Percentiles rank a stretch among this genome's conserved stretches.
phyloP scores from a whole-genome alignment of 2,888 invertebrate species.

The Allacma fusca region DNA sequence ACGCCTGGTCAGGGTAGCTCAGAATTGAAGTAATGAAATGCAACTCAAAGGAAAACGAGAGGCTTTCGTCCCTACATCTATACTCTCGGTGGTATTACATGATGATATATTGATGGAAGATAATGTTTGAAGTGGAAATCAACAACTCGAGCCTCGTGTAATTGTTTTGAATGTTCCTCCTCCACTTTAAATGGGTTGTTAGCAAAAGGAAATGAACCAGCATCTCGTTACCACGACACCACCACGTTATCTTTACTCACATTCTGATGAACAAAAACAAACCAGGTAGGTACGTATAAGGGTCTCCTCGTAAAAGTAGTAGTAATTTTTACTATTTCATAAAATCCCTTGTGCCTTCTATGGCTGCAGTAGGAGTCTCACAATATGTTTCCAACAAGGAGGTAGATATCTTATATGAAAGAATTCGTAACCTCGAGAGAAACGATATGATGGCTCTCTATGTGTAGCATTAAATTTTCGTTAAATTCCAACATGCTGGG shows the following conservation, averaged over 20 bases:
- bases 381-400: too few species aligned
- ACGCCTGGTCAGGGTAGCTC: background rate
- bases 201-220: background rate
- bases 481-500: too few species aligned
- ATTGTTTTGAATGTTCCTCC: background rate
- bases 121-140: background rate
- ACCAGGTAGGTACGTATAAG: background rate
- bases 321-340: background rate
- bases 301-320: background rate
- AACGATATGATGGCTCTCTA: too few species aligned
- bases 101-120: background rate
- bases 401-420: too few species aligned
- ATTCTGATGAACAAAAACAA: background rate
- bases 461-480: too few species aligned
- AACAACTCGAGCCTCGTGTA: background rate
- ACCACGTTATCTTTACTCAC: slow-evolving; percentile 1
- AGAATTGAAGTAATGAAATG: background rate
- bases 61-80: background rate
- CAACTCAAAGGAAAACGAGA: background rate
- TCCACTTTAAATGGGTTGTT: background rate
- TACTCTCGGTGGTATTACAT: background rate
- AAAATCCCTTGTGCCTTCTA: background rate
- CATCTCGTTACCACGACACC: background rate
- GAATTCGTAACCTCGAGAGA: too few species aligned
- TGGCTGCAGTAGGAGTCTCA: background rate